Conservation (phyloP, 2,888 invertebrate genomes). For the Dryobota labecula region DNA sequence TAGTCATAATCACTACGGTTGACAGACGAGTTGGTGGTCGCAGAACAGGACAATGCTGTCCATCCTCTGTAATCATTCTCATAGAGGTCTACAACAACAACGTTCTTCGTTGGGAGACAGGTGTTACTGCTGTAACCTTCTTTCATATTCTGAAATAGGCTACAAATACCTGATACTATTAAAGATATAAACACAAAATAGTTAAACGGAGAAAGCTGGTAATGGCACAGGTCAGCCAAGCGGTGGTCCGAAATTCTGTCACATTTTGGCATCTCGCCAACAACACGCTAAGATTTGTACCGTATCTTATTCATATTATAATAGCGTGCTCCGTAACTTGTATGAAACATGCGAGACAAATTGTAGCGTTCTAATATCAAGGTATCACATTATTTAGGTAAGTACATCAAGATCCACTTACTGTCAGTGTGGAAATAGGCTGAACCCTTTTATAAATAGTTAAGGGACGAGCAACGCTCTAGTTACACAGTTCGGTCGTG, state of each 20-base stretch:
- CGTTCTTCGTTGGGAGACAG: background rate
- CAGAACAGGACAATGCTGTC: background rate
- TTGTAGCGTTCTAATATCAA: constrained; percentile 62
- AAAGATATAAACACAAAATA: constrained; percentile 43
- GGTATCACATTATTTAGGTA: constrained; percentile 68
- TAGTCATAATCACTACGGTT: background rate
- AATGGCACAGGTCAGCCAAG: constrained; percentile 55
- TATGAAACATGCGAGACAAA: constrained; percentile 54
- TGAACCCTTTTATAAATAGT: constrained; percentile 83
- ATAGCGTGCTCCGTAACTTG: constrained; percentile 50
- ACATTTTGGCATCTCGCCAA: constrained; percentile 58
- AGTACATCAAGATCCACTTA: constrained; percentile 79
- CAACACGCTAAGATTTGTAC: constrained; percentile 47
- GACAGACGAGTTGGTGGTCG: background rate
- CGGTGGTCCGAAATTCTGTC: constrained; percentile 51
- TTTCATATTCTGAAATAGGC: background rate
- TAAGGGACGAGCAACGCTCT: constrained; percentile 78
- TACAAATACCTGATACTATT: constrained; percentile 35
- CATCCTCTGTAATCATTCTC: background rate
- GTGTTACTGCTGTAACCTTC: background rate
- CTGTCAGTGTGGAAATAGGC: constrained; percentile 80
- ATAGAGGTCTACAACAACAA: background rate
- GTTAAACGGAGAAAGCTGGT: constrained; percentile 51
- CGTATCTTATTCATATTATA: constrained; percentile 61
- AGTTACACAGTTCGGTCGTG: constrained; percentile 79